Evolutionary conservation across 2,888 invertebrate species (phyloP), one percentile per base, ranked within the genome.

Genomic region (Caenorhabditis sp.): DNA sequence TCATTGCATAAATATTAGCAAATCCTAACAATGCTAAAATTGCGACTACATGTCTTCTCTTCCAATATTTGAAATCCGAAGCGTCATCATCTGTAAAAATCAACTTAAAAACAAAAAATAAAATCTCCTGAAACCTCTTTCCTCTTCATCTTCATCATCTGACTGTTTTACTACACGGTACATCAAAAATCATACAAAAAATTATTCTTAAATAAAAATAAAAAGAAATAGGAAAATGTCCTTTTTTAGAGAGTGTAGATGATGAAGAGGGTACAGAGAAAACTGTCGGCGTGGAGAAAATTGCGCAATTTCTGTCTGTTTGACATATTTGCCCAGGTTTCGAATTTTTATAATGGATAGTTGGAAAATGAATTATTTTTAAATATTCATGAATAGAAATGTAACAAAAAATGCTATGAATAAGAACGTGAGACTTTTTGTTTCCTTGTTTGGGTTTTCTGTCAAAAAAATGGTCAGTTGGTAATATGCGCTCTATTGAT

Each of bases 11-110:
- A 23, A 89, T 85, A 80, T 85, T 85, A 61, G 80, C 83, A 64
- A 90, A 90, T 54, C 90, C 90, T 38, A 90, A 82, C 71, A 90
- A 89, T 1, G 89, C 89, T 87, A 89, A 84, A 38, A 89, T 67
- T 17, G 89, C 88, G 14, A 90, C 85, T 60, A 89, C 76, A 70
- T 90, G 89, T 64, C 90, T 83, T n/a, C 82, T 49, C 25, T 69
- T 69, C 68, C 66, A 73, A 52, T 65, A 14, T 52, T 73, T 73
- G 12, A 56, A 57, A 7, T 73, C 69, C 17, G 59, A 43, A 17
- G 62, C 31, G 1, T 69, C 68, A 36, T 73, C 69, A 21, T 73
- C 73, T 73, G 60, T 21, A 73, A 54, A 58, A 62, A n/a, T n/a
- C n/a, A n/a, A n/a, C n/a, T n/a, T n/a, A n/a, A n/a, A n/a, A n/a